A percentile compares a stretch with the other conserved stretches of the same genome.
phyloP scores from a whole-genome alignment of 2,113 vertebrate species.

The Mirounga angustirostris region DNA sequence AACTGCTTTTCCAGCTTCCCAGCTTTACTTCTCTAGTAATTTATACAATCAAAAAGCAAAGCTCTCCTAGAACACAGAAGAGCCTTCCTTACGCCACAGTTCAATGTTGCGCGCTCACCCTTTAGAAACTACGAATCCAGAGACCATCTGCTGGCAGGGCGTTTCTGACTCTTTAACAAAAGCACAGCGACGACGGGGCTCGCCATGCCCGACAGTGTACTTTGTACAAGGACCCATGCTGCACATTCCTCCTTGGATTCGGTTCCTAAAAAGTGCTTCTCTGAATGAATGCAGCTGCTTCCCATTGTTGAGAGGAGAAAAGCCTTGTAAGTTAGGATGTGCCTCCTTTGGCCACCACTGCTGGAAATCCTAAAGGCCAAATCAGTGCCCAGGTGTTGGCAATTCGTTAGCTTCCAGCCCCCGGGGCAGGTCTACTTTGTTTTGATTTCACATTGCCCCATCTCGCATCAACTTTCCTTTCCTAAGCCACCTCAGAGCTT shows the following conservation, averaged over 20 bases:
- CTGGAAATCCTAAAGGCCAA: constrained; percentile 6
- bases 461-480: neutral
- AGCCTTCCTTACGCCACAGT: neutral
- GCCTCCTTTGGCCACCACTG: neutral
- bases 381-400: neutral
- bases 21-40: neutral
- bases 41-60: constrained; percentile 36
- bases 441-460: neutral
- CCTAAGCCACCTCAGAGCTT: neutral
- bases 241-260: neutral
- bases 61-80: neutral
- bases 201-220: accelerated
- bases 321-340: neutral
- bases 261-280: constrained; percentile 13
- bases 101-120: neutral
- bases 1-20: constrained; percentile 42
- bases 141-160: neutral
- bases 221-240: neutral
- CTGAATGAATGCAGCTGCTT: neutral
- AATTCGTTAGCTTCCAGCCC: neutral
- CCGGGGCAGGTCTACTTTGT: neutral
- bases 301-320: constrained; percentile 52
- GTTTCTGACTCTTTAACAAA: neutral
- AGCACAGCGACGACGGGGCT: neutral
- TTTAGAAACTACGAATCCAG: neutral